Evolutionary conservation across 1,140 invertebrate genomes (phyloP), one percentile per base, ranked within the genome.

Genomic region (Megathymus violae): DNA sequence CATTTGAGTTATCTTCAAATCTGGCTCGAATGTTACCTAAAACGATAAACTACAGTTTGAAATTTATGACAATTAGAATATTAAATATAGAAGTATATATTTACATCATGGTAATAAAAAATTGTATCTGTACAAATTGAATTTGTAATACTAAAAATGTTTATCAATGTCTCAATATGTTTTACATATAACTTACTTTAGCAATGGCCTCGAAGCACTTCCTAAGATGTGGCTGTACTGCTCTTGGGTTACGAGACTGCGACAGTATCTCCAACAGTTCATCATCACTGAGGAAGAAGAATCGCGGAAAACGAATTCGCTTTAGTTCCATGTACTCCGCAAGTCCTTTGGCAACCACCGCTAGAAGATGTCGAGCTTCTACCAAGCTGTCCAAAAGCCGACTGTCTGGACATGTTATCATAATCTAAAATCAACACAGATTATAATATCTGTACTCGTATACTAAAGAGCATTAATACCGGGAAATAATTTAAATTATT

Each of bases 181-280:
- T n/a, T n/a, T n/a, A n/a, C n/a, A n/a, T 16, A 64, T 31, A 40
- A 27, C 17, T 38, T 36, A 95, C 94, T 91, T 91, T 94, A 15
- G 94, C 92, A 74, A 96, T 95, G 76, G 95, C 95, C 76, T 96
- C 96, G 77, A 96, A 96, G 84, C 95, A 96, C 78, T 96, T 96
- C 65, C 93, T 93, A 5, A 96, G 87, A 91, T 96, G 95, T 0
- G 95, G 95, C 71, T 96, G 96, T 6, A 96, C 95, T 14, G 95
- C 95, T 13, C 92, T 91, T 0, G 95, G 95, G 81, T 96, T 94
- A 66, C 94, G 94, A 0, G 95, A 94, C 78, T 96, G 95, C 0
- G 95, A 94, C 3, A 96, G 88, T 59, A 96, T 96, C 78, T 96
- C 95, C 22, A 96, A 82, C 4, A 96, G 89, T 69, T 96, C 95